Base-by-base conservation (phyloP, 2,888 invertebrate species). In the Opisthograptis luteolata region DNA sequence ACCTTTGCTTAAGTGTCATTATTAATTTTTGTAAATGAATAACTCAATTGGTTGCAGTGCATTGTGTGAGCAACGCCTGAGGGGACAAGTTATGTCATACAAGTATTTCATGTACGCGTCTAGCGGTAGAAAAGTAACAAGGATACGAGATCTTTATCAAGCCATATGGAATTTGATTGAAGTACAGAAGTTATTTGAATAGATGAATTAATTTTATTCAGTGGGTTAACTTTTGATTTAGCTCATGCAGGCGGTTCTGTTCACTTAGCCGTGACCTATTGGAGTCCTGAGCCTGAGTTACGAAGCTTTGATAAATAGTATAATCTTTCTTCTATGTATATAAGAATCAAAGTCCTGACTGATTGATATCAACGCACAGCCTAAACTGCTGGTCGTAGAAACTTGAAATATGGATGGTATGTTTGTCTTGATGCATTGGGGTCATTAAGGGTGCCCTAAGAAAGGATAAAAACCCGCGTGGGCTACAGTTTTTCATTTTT, bases 121-220 rank as follows among this genome's bases (percentile, higher is more conserved):
- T 80, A 72, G 43, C 69, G 64, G 75, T 77, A 79, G 76, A 77
- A 80, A 81, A 81, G 81, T 80, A 81, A 87, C 85, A 84, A 87
- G 87, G 86, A 87, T 87, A 87, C 83, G 64, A 84, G 87, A 88
- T 87, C 69, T 56, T 71, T 78, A 87, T 88, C 87, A 62, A 61
- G 60, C 52, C 58, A 53, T 65, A 64, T 69, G 74, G 75, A 74
- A 77, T 81, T 77, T 70, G 73, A 81, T 78, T 79, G 76, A 76
- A 80, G 76, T 79, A 64, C 64, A 58, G 62, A 66, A 66, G 61
- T 66, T 52, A 62, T 65, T 59, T 64, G 62, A 56, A 62, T 67
- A 62, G 41, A 51, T 32, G 42, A 64, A 60, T 61, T 62, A 58
- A 63, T 58, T 51, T 39, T 51, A 32, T n/a, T 37, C 20, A 1